Conservation (phyloP, 2,888 invertebrate genomes). For the Mythimna ferrago region DNA sequence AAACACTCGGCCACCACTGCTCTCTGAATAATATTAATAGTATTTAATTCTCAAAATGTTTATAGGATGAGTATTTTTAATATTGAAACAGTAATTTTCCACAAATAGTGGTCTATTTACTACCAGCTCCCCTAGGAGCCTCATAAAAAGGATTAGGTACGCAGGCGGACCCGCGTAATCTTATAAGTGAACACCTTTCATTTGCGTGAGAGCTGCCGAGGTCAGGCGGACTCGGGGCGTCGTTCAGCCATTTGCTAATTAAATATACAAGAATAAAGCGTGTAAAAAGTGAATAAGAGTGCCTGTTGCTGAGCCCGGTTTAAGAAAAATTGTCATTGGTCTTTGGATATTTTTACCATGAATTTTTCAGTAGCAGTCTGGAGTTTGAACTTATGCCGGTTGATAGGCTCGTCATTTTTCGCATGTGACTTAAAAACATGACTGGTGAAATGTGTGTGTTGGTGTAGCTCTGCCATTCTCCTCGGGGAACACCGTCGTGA, state of each 20-base stretch:
- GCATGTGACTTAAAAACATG: too few species aligned
- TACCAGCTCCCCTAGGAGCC: constrained; percentile 4
- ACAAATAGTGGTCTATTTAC: background rate
- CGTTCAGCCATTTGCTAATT: constrained; percentile 19
- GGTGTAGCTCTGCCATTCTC: too few species aligned
- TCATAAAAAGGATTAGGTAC: constrained; percentile 7
- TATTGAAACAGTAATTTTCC: background rate
- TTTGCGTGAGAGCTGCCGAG: constrained; percentile 27
- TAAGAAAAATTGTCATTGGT: background rate
- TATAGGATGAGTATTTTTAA: background rate
- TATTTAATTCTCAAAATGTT: too few species aligned
- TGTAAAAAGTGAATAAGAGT: background rate
- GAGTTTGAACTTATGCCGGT: too few species aligned
- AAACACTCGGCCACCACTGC: too few species aligned
- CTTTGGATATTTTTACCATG: too few species aligned
- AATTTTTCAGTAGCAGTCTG: too few species aligned
- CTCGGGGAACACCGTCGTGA: too few species aligned
- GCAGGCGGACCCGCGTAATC: constrained; percentile 26
- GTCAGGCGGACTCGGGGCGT: background rate
- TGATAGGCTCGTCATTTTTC: too few species aligned
- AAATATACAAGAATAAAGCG: background rate
- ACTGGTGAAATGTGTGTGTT: too few species aligned
- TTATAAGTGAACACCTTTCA: constrained; percentile 23
- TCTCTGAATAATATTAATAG: too few species aligned
- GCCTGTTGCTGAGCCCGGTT: background rate